Base-by-base conservation (phyloP, 2,113 vertebrate genomes). In the Benitochromis conjunctus region DNA sequence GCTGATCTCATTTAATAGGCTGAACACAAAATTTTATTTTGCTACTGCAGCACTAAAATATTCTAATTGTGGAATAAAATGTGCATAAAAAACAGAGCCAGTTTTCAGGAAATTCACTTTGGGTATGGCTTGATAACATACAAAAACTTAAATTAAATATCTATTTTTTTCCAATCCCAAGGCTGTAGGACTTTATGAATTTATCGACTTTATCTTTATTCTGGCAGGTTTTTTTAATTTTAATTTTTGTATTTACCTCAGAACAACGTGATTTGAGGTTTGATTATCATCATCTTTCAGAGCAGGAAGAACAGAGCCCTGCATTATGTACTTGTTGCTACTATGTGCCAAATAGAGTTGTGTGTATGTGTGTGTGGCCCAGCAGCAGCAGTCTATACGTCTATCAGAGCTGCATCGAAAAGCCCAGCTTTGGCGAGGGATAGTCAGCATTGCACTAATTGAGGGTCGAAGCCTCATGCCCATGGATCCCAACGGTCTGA, bases 401-500 rank as follows among this genome's bases (percentile, higher is more conserved):
- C 96, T 98, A 48, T 97, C 97, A 3, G 98, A 99, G 3, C 84
- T 97, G n/a, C 96, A 98, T 85, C 96, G 96, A 81, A 98, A 98
- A 58, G 94, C 97, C 4, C 98, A 98, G 82, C 95, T 98, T 1
- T 99, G 98, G 98, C 96, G 97, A 87, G 98, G 98, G 6, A 97
- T 98, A 29, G 98, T 98, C 60, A 99, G 97, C 90, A 94, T 99
- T 79, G 97, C 96, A 3, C 95, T 99, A 14, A 97, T 99, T 10
- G 98, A 99, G 85, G 98, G 98, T 2, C 95, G 96, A 2, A 95
- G 96, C 54, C 97, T 99, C 38, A 96, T 96, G 12, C 97, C 98
- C 0, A 99, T 99, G 97, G 98, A 99, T 94, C 93, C 97, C 48
- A 99, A 98, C 16, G 98, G 98, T 1, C 87, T 98, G 31, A 98